Conservation (phyloP, 2,888 invertebrate genomes). For the Agonum fuliginosum region DNA sequence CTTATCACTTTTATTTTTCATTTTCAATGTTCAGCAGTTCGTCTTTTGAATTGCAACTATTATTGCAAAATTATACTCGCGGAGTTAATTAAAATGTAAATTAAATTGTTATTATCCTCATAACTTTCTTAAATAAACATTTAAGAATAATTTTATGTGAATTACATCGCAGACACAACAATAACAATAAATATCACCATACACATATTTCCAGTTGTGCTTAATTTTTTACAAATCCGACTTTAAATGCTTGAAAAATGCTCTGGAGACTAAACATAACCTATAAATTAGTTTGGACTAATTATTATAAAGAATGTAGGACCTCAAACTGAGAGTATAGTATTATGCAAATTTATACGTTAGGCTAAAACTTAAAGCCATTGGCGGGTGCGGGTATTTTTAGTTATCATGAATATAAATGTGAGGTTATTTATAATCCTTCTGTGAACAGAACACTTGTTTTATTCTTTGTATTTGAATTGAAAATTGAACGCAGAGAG, state of each 20-base stretch:
- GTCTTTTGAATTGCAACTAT: neutral
- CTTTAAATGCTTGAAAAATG: slow-evolving; percentile 20
- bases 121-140: slow-evolving; percentile 22
- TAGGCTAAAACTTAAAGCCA: slow-evolving; percentile 22
- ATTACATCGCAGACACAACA: neutral
- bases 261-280: neutral
- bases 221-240: slow-evolving; percentile 10
- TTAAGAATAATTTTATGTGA: neutral
- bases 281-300: slow-evolving; percentile 47
- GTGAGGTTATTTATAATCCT: slow-evolving; percentile 24
- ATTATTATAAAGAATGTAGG: slow-evolving; percentile 51
- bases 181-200: slow-evolving; percentile 12
- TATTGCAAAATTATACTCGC: slow-evolving; percentile 26
- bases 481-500: neutral
- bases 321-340: slow-evolving; percentile 37
- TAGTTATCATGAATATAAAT: slow-evolving; percentile 17
- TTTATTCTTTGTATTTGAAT: neutral
- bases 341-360: slow-evolving; percentile 41
- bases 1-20: too few species aligned
- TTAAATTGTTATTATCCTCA: slow-evolving; percentile 10
- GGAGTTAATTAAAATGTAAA: slow-evolving; percentile 19
- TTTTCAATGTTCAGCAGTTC: neutral
- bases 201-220: neutral
- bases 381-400: slow-evolving; percentile 38
- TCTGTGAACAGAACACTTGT: neutral